Evolutionary conservation across 92 coral and sea anemone species (phyloP), one percentile per base, ranked within the genome.

Genomic region (Desmophyllum pertusum): DNA sequence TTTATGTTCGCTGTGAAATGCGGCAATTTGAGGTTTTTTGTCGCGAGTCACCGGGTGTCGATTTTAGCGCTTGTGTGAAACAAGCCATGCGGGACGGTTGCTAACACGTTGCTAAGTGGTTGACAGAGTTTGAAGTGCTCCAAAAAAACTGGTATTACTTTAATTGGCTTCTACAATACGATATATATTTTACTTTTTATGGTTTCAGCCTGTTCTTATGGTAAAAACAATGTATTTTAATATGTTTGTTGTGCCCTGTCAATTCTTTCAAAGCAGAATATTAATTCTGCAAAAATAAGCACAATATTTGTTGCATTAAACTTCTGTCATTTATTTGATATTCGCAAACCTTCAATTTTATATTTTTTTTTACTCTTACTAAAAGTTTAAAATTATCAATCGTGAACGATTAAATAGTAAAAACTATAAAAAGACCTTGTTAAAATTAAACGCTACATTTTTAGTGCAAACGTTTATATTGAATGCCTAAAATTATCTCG

Each of bases 91-190:
- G 82, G 70, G 73, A 77, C 92, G 73, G 94, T 91, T 91, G 94
- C 94, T 85, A 91, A 69, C 89, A 76, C 87, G 91, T 91, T 88
- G 89, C 91, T 88, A 91, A 73, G 94, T 50, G 57, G 67, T 39
- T n/a, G 38, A 37, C 39, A 19, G 61, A 50, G 62, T 17, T 29
- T 4, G 23, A 30, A 57, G 14, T 39, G 68, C 69, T 23, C 69
- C 46, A 39, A 59, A 76, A 10, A 18, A 23, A 51, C 39, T 62
- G n/a, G 31, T 30, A 5, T 21, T 48, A 11, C 41, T 2, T 65
- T 17, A 31, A 75, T 14, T 43, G 6, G 68, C 73, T 14, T 36
- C 41, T 36, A 6, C n/a, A 42, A 4, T n/a, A 70, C 6, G 0
- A 5, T 63, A 42, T 27, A 59, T 6, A 4, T 59, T 10, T 57